Conservation (phyloP, 2,113 vertebrate genomes). For the Hippoglossus stenolepis region DNA sequence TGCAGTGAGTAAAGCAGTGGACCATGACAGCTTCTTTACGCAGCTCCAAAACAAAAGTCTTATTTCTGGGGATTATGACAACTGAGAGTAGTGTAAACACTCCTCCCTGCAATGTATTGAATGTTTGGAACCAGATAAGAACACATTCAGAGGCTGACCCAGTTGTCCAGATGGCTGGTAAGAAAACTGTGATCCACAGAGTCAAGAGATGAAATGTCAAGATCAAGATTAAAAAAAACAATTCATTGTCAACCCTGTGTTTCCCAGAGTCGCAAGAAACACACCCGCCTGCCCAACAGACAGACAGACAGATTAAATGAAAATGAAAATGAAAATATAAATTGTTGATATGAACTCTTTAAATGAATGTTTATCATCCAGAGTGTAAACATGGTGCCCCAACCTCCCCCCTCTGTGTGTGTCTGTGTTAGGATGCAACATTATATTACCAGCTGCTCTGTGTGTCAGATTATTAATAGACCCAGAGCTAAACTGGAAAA, state of each 20-base stretch:
- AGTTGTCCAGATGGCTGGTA: constrained; percentile 7
- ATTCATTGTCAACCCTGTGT: too few species aligned
- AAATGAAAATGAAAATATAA: not conserved
- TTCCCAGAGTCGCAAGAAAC: not conserved
- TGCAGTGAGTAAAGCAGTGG: not conserved
- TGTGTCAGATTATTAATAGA: constrained; percentile 71
- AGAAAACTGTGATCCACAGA: not conserved
- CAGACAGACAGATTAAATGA: too few species aligned
- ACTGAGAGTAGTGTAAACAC: constrained; percentile 4
- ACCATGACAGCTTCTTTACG: not conserved
- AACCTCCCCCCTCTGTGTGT: constrained; percentile 19
- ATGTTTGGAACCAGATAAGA: constrained; percentile 24
- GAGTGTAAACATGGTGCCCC: not conserved
- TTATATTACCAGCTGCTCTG: constrained; percentile 56
- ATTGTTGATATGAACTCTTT: not conserved
- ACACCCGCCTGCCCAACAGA: not conserved
- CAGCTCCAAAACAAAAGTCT: constrained; percentile 12
- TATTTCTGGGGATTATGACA: not conserved
- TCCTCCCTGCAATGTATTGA: constrained; percentile 15
- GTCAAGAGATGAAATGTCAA: not conserved
- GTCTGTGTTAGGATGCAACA: constrained; percentile 22
- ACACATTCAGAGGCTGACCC: constrained; percentile 11
- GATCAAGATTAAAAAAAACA: too few species aligned
- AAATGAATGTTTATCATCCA: not conserved
- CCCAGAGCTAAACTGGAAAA: constrained; percentile 50